Evolutionary conservation across 2,797 vertebrate species (phyloP).

Genomic region (Sebastes matsubarae): DNA sequence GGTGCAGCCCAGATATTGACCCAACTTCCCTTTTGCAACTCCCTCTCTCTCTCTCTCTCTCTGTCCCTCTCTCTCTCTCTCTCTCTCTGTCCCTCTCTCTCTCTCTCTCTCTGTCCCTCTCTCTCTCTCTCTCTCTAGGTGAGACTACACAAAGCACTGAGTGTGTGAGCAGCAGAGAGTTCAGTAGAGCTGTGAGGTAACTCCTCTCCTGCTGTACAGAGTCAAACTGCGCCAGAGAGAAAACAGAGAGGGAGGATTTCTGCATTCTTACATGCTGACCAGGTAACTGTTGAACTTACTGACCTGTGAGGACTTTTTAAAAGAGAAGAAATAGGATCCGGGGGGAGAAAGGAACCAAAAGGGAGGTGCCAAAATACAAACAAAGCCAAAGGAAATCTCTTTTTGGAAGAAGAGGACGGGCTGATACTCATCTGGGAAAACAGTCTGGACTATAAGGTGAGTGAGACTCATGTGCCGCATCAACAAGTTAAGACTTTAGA

Average conservation of each 20-base stretch:
- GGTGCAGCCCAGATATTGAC: neutral
- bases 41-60: no score
- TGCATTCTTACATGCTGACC: neutral
- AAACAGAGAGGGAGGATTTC: no score
- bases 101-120: no score
- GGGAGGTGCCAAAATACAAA: neutral
- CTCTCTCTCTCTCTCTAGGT: neutral
- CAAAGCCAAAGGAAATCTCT: neutral
- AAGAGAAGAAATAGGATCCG: neutral
- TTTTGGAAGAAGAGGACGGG: neutral
- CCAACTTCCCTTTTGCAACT: slow-evolving; percentile 20
- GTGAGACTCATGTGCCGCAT: neutral
- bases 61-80: no score
- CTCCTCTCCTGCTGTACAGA: neutral
- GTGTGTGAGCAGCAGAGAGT: neutral
- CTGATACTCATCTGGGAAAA: neutral
- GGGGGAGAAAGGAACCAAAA: neutral
- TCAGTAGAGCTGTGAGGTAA: neutral
- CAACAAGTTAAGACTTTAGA: no score
- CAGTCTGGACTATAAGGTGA: neutral
- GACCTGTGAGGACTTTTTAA: neutral
- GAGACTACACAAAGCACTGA: neutral
- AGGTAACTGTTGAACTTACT: neutral
- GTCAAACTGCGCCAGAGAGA: neutral
- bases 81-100: no score